Base-by-base conservation (phyloP, 1,140 invertebrate species). In the Drosophila sturtevanti region DNA sequence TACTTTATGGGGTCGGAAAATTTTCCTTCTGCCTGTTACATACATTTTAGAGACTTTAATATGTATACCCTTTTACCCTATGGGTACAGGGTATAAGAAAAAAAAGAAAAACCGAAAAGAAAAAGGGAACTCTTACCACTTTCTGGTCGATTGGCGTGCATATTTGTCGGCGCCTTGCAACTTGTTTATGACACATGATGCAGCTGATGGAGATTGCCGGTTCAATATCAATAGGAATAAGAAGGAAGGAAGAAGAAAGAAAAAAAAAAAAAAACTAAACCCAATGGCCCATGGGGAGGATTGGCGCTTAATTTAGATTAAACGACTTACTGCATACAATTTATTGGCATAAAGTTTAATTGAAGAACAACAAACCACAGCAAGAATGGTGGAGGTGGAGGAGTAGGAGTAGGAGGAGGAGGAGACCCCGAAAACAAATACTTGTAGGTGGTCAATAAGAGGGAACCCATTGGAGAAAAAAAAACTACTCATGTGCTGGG, bases 171-270 rank as follows among this genome's bases (percentile, higher is more conserved):
- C 77, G 87, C 80, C 72, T 89, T 90, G 52, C 89, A 90, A 90
- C 87, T 90, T 77, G 79, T 73, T 68, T 79, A 90, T 90, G 87
- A 90, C 87, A 90, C 79, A 90, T 90, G 82, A 90, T 81, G 74
- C 77, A 63, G 62, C 69, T 84, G 81, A 84, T 79, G 70, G 73
- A 89, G 79, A 80, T 84, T 84, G 84, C 84, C 60, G 16, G 79
- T 66, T 79, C 71, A 61, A 72, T 71, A 31, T 31, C 27, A 31
- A 31, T 31, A 31, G 27, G 27, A 6, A 31, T 4, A 31, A 31
- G 59, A 55, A 18, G 54, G 21, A 55, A 34, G n/a, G n/a, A n/a
- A n/a, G n/a, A n/a, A n/a, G n/a, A n/a, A n/a, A n/a, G n/a, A n/a
- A n/a, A n/a, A n/a, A n/a, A n/a, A n/a, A n/a, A n/a, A n/a, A n/a